These are phyloP conservation scores for Ichneumoninae sp. DNA, from an alignment of 2,888 invertebrate genomes.

Conservation along the genomic window DNA sequence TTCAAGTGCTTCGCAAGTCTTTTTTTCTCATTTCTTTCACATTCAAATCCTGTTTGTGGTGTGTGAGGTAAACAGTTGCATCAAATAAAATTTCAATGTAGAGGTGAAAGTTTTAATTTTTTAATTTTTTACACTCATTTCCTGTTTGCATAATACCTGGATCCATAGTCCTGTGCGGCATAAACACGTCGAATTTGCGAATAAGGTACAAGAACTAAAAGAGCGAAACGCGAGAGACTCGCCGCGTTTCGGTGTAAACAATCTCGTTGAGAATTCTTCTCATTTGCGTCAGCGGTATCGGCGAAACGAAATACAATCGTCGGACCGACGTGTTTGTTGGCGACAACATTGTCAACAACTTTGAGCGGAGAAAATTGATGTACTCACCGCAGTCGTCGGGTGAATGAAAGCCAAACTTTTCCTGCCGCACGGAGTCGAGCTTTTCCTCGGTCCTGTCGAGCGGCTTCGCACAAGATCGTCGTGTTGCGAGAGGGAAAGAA, in stretches of 20 bases:
- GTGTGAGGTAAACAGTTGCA: too few species aligned
- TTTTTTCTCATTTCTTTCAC: not conserved
- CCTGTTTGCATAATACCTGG: conserved; percentile 66
- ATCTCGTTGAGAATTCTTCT: not conserved
- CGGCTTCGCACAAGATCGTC: not conserved
- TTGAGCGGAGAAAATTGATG: not conserved
- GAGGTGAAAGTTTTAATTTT: not conserved
- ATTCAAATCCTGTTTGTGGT: conserved; percentile 19
- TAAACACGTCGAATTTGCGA: conserved; percentile 64
- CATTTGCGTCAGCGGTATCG: not conserved
- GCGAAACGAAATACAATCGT: not conserved
- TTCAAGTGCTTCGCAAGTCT: conserved; percentile 32
- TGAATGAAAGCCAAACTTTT: not conserved
- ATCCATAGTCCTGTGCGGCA: conserved; percentile 71
- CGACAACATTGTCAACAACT: not conserved
- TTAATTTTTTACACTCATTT: conserved; percentile 14
- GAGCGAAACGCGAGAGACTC: not conserved
- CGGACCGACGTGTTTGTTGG: not conserved
- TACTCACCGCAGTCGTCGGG: conserved; percentile 29
- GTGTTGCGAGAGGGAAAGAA: conserved; percentile 29
- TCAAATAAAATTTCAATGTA: too few species aligned
- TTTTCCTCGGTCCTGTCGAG: conserved; percentile 15
- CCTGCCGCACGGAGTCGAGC: not conserved
- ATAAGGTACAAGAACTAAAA: conserved; percentile 42
- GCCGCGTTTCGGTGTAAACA: not conserved